Evolutionary conservation across 2,888 invertebrate genomes (phyloP).

Genomic region (Charanyca ferruginea): DNA sequence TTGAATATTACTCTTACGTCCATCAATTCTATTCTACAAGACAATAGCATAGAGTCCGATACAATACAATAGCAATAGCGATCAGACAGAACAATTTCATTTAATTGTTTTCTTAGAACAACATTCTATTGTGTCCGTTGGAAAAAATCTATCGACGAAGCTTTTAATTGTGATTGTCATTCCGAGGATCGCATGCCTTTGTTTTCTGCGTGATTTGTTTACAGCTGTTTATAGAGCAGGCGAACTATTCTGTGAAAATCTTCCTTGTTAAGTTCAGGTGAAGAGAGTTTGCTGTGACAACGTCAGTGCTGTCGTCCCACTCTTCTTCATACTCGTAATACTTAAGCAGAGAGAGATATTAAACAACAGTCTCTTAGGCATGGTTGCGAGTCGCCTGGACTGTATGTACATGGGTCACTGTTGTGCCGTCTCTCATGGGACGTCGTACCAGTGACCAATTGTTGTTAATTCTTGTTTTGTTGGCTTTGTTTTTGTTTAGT

Average conservation of each 20-base stretch:
- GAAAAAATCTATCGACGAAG: constrained; percentile 36
- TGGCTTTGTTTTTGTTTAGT: too few species aligned
- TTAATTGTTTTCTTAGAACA: constrained; percentile 61
- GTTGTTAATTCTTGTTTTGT: too few species aligned
- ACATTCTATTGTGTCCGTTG: constrained; percentile 31
- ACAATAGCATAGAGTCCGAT: constrained; percentile 43
- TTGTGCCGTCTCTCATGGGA: too few species aligned
- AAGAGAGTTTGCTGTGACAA: too few species aligned
- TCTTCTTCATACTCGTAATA: too few species aligned
- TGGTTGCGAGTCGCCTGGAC: too few species aligned
- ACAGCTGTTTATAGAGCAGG: background rate
- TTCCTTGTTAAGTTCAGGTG: too few species aligned
- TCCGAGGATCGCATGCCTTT: constrained; percentile 18
- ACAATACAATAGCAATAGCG: constrained; percentile 33
- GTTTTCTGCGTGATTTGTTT: constrained; percentile 38
- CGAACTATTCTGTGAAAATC: background rate
- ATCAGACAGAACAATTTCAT: constrained; percentile 38
- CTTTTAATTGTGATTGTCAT: constrained; percentile 55
- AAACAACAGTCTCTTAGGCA: too few species aligned
- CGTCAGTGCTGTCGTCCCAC: too few species aligned
- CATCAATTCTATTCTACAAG: constrained; percentile 29
- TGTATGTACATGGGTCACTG: too few species aligned
- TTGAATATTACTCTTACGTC: constrained; percentile 8
- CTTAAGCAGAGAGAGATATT: too few species aligned
- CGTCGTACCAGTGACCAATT: too few species aligned